phyloP scores from a whole-genome alignment of 2,888 invertebrate species.

The Serrognathus titanus region DNA sequence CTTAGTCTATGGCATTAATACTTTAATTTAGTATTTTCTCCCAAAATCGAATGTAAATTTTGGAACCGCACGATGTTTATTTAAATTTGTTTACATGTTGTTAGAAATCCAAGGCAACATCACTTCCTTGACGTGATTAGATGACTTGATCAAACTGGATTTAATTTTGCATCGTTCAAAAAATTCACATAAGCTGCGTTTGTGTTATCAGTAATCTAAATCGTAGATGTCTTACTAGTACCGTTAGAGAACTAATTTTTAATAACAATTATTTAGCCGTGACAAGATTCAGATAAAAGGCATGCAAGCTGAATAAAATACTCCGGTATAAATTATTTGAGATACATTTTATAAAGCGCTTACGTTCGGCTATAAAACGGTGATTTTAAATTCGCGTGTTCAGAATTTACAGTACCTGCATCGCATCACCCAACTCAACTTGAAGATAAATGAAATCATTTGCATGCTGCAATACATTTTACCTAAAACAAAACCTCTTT shows the following conservation, averaged over 20 bases:
- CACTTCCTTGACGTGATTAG: conserved; percentile 19
- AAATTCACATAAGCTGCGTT: too few species aligned
- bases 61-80: conserved; percentile 11
- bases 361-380: conserved; percentile 16
- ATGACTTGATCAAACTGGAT: conserved; percentile 12
- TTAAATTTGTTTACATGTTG: conserved; percentile 13
- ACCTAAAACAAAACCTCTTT: conserved; percentile 1
- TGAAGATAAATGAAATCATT: conserved; percentile 6
- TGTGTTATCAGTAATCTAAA: too few species aligned
- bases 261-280: conserved; percentile 29
- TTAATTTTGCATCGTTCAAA: too few species aligned
- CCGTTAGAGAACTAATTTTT: conserved; percentile 20
- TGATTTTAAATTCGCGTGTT: conserved; percentile 22
- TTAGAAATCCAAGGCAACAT: conserved; percentile 22
- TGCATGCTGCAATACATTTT: conserved; percentile 5
- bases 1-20: conserved; percentile 13
- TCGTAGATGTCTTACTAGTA: conserved; percentile 21
- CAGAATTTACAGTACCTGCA: conserved; percentile 17
- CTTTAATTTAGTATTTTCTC: conserved; percentile 20
- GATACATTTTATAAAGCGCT: conserved; percentile 7
- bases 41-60: conserved; percentile 19
- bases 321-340: conserved; percentile 1
- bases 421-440: conserved; percentile 13
- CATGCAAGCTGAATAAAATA: conserved; percentile 26
- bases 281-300: conserved; percentile 29